Conservation (phyloP, 2,113 vertebrate genomes). For the Oryzias celebensis region DNA sequence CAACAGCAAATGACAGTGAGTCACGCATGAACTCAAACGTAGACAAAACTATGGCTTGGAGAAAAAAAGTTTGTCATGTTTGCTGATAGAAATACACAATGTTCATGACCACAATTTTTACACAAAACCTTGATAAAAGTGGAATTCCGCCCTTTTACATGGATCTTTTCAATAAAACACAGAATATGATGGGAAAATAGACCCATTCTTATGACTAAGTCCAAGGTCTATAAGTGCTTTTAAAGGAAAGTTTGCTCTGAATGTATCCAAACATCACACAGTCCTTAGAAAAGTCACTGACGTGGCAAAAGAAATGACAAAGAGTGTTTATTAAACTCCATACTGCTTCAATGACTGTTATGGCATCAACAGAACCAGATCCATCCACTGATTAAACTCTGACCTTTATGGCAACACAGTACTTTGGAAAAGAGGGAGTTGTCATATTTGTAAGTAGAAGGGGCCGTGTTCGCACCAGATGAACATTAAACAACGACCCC, state of each 20-base stretch:
- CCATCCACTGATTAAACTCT: constrained; percentile 57
- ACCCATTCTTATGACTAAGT: constrained; percentile 4
- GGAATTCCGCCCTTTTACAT: no score
- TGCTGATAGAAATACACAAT: no score
- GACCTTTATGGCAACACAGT: constrained; percentile 41
- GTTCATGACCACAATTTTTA: no score
- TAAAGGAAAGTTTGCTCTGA: constrained; percentile 31
- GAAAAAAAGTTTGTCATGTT: no score
- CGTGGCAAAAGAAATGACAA: constrained; percentile 36
- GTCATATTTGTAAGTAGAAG: constrained; percentile 51
- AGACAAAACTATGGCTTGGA: no score
- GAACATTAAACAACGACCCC: constrained; percentile 33
- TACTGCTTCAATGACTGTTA: constrained; percentile 38
- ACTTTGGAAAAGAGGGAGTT: constrained; percentile 47
- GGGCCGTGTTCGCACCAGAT: constrained; percentile 22
- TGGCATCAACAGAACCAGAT: constrained; percentile 53
- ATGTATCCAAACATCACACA: constrained; percentile 43
- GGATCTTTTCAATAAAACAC: no score
- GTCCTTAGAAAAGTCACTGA: constrained; percentile 6
- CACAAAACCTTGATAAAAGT: no score
- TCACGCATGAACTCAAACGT: no score
- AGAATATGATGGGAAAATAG: constrained; percentile 16
- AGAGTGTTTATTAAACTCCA: constrained; percentile 47
- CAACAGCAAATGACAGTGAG: no score
- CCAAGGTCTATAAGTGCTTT: constrained; percentile 41